phyloP scores from a whole-genome alignment of 2,888 invertebrate genomes.

The Eupithecia abbreviata region DNA sequence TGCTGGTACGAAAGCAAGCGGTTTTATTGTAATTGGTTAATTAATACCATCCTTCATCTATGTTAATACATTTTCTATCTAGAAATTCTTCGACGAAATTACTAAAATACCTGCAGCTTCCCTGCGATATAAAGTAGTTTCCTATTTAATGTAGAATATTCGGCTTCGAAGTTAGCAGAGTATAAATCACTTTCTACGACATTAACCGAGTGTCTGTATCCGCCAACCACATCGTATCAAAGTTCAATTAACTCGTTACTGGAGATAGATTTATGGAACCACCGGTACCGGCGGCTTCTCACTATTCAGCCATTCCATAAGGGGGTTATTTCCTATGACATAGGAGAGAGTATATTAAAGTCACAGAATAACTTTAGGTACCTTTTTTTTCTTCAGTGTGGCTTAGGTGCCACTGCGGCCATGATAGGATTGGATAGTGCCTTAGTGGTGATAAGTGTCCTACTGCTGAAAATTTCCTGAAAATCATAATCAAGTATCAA shows the following conservation, averaged over 20 bases:
- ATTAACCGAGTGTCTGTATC: background rate
- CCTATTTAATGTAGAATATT: background rate
- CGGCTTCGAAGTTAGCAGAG: background rate
- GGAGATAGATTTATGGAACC: slow-evolving; percentile 15
- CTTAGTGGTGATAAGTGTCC: too few species aligned
- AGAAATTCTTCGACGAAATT: background rate
- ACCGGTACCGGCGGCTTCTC: background rate
- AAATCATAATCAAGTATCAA: too few species aligned
- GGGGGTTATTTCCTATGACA: too few species aligned
- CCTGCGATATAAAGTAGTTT: background rate
- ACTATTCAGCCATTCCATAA: background rate
- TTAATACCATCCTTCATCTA: too few species aligned
- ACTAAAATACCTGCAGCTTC: background rate
- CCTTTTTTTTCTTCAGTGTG: too few species aligned
- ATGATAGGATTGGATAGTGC: too few species aligned
- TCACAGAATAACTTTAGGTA: background rate
- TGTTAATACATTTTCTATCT: too few species aligned
- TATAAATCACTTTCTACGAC: background rate
- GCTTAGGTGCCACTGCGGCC: too few species aligned
- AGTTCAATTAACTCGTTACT: slow-evolving; percentile 15
- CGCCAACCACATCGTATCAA: slow-evolving; percentile 4
- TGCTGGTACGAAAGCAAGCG: background rate
- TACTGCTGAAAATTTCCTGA: too few species aligned
- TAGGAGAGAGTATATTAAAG: background rate
- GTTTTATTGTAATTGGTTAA: background rate